These are phyloP conservation scores for Pseudochaenichthys georgianus DNA, from an alignment of 2,797 vertebrate genomes.

Conservation along the genomic window DNA sequence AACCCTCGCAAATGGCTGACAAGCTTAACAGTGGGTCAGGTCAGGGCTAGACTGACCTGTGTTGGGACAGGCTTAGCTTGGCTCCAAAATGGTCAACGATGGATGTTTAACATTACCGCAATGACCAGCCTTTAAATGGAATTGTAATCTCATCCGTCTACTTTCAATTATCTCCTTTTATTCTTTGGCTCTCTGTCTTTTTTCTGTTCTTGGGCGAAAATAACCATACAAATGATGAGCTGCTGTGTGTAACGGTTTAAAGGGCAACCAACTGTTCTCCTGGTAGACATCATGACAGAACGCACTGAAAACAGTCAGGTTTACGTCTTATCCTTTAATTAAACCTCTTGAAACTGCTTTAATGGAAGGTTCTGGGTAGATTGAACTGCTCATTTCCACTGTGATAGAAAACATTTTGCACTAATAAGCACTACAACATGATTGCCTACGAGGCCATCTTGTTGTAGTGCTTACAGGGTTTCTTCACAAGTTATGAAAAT, in stretches of 20 bases:
- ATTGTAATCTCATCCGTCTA: conserved; percentile 24
- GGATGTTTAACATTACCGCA: conserved; percentile 30
- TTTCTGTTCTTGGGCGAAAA: conserved; percentile 29
- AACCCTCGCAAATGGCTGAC: conserved; percentile 65
- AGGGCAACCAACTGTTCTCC: conserved; percentile 24
- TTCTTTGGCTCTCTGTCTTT: not conserved
- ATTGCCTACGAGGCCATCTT: no score
- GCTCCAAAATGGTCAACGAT: conserved; percentile 34
- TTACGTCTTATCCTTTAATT: conserved; percentile 18
- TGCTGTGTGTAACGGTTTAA: conserved; percentile 13
- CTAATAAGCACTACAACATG: not conserved
- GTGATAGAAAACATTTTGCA: conserved; percentile 1
- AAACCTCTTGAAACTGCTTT: conserved; percentile 37
- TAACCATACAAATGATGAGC: conserved; percentile 19
- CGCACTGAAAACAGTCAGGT: conserved; percentile 10
- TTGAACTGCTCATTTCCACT: conserved; percentile 27
- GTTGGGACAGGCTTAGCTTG: conserved; percentile 36
- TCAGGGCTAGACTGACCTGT: conserved; percentile 60
- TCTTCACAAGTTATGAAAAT: not conserved
- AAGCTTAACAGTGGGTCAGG: conserved; percentile 67
- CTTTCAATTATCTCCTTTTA: not conserved
- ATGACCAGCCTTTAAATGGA: conserved; percentile 40
- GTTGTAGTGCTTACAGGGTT: not conserved
- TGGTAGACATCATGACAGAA: not conserved
- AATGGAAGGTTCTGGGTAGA: conserved; percentile 28